These are phyloP conservation scores for Prunella himalayana DNA, from an alignment of 2,113 vertebrate species.

Conservation along the genomic window DNA sequence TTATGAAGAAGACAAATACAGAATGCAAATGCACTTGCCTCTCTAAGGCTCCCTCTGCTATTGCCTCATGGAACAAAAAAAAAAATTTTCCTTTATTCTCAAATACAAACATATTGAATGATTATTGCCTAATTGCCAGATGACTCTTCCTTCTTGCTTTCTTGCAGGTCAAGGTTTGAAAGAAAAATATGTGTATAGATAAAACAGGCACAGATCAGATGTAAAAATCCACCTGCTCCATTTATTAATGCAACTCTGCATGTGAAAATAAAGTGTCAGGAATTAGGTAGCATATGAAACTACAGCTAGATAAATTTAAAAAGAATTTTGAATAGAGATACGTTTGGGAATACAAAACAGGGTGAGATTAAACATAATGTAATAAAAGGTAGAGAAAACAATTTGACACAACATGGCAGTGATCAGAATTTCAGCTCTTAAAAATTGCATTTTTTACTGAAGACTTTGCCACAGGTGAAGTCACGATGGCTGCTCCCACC, in stretches of 20 bases:
- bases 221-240: constrained; percentile 28
- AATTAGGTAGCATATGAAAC: neutral
- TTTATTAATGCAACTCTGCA: constrained; percentile 11
- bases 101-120: constrained; percentile 9
- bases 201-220: constrained; percentile 33
- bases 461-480: constrained; percentile 67
- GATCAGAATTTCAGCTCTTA: neutral
- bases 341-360: neutral
- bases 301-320: neutral
- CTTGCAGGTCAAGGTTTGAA: constrained; percentile 54
- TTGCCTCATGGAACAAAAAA: neutral
- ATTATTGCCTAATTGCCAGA: constrained; percentile 35
- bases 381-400: neutral
- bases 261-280: constrained; percentile 7
- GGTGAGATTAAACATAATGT: neutral
- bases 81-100: constrained; percentile 45
- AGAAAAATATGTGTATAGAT: constrained; percentile 7
- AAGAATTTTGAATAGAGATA: neutral
- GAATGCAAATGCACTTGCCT: neutral
- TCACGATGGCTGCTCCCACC: constrained; percentile 63
- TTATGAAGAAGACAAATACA: neutral
- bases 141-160: constrained; percentile 46
- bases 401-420: neutral
- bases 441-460: constrained; percentile 70
- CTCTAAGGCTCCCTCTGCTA: neutral